These are phyloP conservation scores for Chelonus insularis DNA, from an alignment of 1,140 invertebrate species.

Conservation along the genomic window DNA sequence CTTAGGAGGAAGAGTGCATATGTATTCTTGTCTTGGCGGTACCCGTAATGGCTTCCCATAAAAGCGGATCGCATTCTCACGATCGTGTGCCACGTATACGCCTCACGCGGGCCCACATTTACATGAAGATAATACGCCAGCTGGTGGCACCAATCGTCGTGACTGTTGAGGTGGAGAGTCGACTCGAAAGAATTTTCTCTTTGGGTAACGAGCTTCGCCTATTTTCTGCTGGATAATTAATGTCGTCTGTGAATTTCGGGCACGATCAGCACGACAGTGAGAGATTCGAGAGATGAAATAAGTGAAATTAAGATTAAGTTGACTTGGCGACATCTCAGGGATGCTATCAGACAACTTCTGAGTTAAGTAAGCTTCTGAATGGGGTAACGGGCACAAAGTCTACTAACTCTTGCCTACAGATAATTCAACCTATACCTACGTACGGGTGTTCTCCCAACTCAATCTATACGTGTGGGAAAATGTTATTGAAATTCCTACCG, in stretches of 20 bases:
- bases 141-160: slow-evolving; percentile 28
- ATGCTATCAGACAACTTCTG: neutral
- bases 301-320: neutral
- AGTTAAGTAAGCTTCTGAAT: neutral
- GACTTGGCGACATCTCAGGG: neutral
- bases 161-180: slow-evolving; percentile 17
- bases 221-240: neutral
- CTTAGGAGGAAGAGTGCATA: slow-evolving; percentile 20
- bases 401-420: no score
- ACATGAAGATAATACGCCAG: slow-evolving; percentile 30
- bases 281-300: slow-evolving; percentile 1
- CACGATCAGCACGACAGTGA: neutral
- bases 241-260: slow-evolving; percentile 8
- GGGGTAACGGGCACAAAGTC: slow-evolving; percentile 33
- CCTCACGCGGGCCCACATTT: slow-evolving; percentile 20
- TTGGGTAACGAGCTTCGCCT: neutral
- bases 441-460: neutral
- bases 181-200: slow-evolving; percentile 16
- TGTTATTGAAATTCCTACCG: slow-evolving; percentile 38
- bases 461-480: slow-evolving; percentile 38
- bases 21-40: slow-evolving; percentile 25
- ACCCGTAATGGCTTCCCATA: slow-evolving; percentile 34
- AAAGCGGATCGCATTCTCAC: slow-evolving; percentile 34
- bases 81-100: slow-evolving; percentile 26
- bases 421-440: no score